A percentile compares a stretch with the other conserved stretches of the same genome.
Conservation (phyloP, 1,140 invertebrate genomes). For the Polypedilum pembai region DNA sequence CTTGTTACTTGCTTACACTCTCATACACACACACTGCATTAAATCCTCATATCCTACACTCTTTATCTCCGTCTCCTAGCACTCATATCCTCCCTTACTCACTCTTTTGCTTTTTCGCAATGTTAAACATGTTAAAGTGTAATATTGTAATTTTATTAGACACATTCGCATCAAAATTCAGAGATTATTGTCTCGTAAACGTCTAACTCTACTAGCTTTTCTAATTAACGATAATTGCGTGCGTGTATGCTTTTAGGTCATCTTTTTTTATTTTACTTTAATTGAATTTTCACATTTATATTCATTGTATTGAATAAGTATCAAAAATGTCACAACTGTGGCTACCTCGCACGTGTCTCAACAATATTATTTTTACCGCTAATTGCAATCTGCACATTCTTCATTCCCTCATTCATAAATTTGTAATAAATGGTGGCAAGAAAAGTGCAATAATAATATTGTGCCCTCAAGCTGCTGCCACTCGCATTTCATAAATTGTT, state of each 20-base stretch:
- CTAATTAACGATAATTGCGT: constrained; percentile 18
- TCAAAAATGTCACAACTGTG: no score
- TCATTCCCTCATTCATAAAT: background rate
- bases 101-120: background rate
- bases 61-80: background rate
- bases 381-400: background rate
- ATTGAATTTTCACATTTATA: no score
- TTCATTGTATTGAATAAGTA: no score
- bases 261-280: no score
- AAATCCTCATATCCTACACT: background rate
- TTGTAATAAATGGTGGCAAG: background rate
- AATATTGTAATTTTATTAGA: background rate
- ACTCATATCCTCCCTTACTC: background rate
- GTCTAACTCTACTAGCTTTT: background rate
- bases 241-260: no score
- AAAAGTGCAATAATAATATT: background rate
- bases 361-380: background rate
- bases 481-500: constrained; percentile 3
- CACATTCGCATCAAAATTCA: background rate
- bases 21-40: background rate
- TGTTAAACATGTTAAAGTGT: background rate
- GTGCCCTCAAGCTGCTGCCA: background rate
- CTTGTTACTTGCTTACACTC: background rate
- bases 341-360: background rate
- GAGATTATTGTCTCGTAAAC: constrained; percentile 15